These are phyloP conservation scores for Caenorhabditis sp. DNA, from an alignment of 2,888 invertebrate species.

Conservation along the genomic window DNA sequence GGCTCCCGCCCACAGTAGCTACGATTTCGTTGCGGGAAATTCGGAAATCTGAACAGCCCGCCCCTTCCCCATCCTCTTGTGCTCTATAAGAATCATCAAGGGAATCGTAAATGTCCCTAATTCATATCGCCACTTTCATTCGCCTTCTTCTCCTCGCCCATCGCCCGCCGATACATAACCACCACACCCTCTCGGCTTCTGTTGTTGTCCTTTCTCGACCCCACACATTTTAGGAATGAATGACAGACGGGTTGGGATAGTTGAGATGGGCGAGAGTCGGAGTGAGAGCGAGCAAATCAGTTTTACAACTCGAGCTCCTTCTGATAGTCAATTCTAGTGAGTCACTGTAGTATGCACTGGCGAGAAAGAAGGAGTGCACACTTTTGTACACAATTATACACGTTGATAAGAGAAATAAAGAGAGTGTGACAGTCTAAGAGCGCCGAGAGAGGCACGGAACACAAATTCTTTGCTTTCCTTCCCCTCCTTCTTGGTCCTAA, in stretches of 20 bases:
- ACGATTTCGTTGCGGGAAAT: too few relatives aligned
- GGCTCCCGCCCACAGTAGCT: background rate
- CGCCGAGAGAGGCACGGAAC: too few relatives aligned
- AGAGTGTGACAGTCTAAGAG: too few relatives aligned
- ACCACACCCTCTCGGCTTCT: conserved; percentile 29
- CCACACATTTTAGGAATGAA: background rate
- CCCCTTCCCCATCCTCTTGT: background rate
- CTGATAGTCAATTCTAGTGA: conserved; percentile 16
- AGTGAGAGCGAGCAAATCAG: conserved; percentile 51
- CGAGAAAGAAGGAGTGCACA: too few relatives aligned
- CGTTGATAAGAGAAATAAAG: too few relatives aligned
- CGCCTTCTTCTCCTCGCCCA: too few relatives aligned
- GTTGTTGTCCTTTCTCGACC: conserved; percentile 37
- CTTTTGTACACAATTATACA: conserved; percentile 8
- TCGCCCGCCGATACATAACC: too few relatives aligned
- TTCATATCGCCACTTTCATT: conserved; percentile 53
- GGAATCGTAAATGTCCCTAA: conserved; percentile 58
- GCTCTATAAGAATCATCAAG: conserved; percentile 36
- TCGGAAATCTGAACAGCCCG: conserved; percentile 21
- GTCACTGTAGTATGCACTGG: conserved; percentile 3
- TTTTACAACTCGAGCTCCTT: conserved; percentile 23
- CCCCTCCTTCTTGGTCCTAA: too few relatives aligned
- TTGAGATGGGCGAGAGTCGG: too few relatives aligned
- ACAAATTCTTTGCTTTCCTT: too few relatives aligned
- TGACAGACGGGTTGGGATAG: conserved; percentile 29